Evolutionary conservation across 2,113 vertebrate species (phyloP).

Genomic region (Balaenoptera acutorostrata): DNA sequence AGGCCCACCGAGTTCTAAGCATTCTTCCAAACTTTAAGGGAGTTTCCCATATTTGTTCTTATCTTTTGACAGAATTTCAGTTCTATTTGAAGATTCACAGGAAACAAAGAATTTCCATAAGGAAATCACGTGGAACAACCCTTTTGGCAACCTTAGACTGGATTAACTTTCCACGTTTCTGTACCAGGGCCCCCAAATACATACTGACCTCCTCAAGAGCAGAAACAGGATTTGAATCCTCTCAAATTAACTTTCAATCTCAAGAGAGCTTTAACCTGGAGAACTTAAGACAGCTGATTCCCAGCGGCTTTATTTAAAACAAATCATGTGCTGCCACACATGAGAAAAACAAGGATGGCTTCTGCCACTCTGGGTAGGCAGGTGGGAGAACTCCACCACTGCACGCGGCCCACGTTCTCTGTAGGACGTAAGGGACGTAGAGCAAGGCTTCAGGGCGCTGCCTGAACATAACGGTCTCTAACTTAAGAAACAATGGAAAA

Average conservation of each 20-base stretch:
- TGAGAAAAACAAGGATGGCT: not conserved
- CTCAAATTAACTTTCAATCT: not conserved
- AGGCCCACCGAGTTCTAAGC: not conserved
- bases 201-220: not conserved
- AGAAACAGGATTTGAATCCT: not conserved
- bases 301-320: not conserved
- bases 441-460: not conserved
- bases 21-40: not conserved
- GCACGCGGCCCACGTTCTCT: rapidly evolving
- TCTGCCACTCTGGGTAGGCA: not conserved
- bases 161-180: not conserved
- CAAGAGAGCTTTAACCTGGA: not conserved
- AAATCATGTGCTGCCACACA: rapidly evolving
- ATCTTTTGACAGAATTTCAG: conserved; percentile 23
- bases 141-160: not conserved
- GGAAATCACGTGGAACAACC: not conserved
- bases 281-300: too few species aligned
- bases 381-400: rapidly evolving
- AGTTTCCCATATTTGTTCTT: not conserved
- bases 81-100: not conserved
- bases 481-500: not conserved
- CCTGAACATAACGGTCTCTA: not conserved
- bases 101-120: not conserved
- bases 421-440: rapidly evolving
- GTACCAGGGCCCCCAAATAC: not conserved